These are phyloP conservation scores for Trichomycterus rosablanca DNA, from an alignment of 2,113 vertebrate species.

Conservation along the genomic window DNA sequence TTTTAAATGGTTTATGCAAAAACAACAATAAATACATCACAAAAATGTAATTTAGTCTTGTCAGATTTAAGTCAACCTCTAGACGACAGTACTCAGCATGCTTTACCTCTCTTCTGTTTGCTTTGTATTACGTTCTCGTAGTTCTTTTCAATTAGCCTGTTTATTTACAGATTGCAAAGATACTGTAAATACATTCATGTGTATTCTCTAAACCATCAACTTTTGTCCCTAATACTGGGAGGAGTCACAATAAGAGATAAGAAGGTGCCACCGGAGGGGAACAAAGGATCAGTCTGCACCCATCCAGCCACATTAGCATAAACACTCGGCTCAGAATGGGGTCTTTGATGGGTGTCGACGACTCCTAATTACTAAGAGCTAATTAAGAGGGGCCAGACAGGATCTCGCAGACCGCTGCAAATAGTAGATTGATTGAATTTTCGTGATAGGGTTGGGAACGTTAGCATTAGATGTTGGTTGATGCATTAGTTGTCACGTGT, in stretches of 20 bases:
- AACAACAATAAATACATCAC: too few species aligned
- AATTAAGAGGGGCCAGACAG: conserved; percentile 28
- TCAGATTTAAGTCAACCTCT: too few species aligned
- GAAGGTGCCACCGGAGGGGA: conserved; percentile 13
- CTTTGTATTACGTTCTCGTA: too few species aligned
- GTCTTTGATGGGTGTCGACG: conserved; percentile 21
- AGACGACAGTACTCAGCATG: too few species aligned
- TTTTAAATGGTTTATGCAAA: too few species aligned
- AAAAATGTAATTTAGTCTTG: too few species aligned
- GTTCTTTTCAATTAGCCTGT: not conserved
- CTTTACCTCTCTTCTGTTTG: too few species aligned
- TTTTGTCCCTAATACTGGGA: conserved; percentile 8
- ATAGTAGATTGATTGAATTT: conserved; percentile 14
- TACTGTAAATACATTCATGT: conserved; percentile 1
- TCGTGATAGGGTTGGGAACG: conserved; percentile 1
- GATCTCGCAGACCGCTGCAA: conserved; percentile 12
- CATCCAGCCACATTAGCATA: conserved; percentile 35
- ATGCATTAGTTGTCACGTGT: too few species aligned
- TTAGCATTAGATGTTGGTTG: not conserved
- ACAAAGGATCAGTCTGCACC: conserved; percentile 30
- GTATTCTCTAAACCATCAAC: not conserved
- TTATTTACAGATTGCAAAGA: conserved; percentile 10
- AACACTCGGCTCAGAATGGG: conserved; percentile 1
- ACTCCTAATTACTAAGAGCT: conserved; percentile 23
- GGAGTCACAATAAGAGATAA: conserved; percentile 35